Evolutionary conservation across 2,113 vertebrate species (phyloP), one percentile per base, ranked within the genome.

Genomic region (Uria aalge): DNA sequence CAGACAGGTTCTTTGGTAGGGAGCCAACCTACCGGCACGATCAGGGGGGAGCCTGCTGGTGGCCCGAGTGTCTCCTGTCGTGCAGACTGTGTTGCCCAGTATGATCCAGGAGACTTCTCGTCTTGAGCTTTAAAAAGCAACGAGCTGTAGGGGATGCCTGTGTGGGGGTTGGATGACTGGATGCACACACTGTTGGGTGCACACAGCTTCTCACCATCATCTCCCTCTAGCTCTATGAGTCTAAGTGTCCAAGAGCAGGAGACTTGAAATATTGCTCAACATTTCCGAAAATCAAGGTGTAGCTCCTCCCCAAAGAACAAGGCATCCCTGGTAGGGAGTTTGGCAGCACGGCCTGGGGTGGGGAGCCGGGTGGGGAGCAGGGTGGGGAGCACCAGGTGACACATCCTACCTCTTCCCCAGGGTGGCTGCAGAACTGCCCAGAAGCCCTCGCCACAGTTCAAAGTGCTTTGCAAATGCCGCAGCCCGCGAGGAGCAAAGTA

Each of bases 321-420:
- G 48, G 27, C 8, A 40, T 11, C 53, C 69, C 77, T 52, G 45
- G 30, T 2, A 20, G 80, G 43, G 20, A 21, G 76, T 26, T 76
- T 13, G 50, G 63, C 12, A 73, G 43, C 40, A 41, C n/a, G 48
- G 55, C 1, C 1, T 0, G 4, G 62, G 15, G 16, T 7, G 1
- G 2, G 67, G 47, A 83, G 52, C 27, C 47, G 20, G 47, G 47
- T 47, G 11, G 38, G 40, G 40, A 41, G 41, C 41, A 5, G 20
- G 73, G 36, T 41, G 15, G 62, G 73, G 48, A 68, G 73, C 40
- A 36, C n/a, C 40, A 57, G 60, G 32, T 20, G 18, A 36, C 43
- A n/a, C 21, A 16, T 30, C 38, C 74, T 72, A 10, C 24, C 52
- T 55, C 43, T 36, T 41, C 38, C 52, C 15, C 67, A 47, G 4